A percentile compares a stretch with the other conserved stretches of the same genome.
Evolutionary conservation across 2,797 vertebrate species (phyloP).

Genomic region (Columba guinea): DNA sequence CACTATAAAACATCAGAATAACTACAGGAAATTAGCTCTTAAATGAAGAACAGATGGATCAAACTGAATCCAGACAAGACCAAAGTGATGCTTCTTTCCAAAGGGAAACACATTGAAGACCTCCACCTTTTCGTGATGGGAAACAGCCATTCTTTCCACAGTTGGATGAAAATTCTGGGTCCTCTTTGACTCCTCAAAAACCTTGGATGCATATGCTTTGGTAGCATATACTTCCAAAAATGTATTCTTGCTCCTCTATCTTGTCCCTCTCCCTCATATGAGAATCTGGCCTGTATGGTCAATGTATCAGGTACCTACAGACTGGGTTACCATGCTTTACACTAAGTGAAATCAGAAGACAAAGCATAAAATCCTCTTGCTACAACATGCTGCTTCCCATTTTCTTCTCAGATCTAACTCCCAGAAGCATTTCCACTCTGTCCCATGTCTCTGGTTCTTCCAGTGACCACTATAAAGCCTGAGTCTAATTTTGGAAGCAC

Average conservation of each 20-base stretch:
- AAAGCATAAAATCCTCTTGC: not conserved
- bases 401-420: not conserved
- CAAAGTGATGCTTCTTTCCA: conserved; percentile 56
- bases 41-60: conserved; percentile 64
- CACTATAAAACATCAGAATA: conserved; percentile 71
- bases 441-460: not conserved
- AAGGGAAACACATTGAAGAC: conserved; percentile 59
- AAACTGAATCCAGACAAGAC: conserved; percentile 69
- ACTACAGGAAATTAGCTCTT: conserved; percentile 72
- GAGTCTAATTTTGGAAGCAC: not conserved
- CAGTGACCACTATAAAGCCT: not conserved
- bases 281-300: not conserved
- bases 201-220: not conserved
- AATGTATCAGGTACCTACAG: conserved; percentile 16
- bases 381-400: not conserved
- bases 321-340: not conserved
- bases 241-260: not conserved
- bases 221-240: conserved; percentile 27
- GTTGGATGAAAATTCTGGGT: conserved; percentile 41
- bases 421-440: not conserved
- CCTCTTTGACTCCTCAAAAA: conserved; percentile 26
- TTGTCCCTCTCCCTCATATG: not conserved
- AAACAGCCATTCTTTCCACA: conserved; percentile 53
- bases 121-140: conserved; percentile 64
- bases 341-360: not conserved